A percentile compares a stretch with the other conserved stretches of the same genome.
These are phyloP conservation scores for Tachycineta bicolor DNA, from an alignment of 2,113 vertebrate genomes.

Conservation along the genomic window DNA sequence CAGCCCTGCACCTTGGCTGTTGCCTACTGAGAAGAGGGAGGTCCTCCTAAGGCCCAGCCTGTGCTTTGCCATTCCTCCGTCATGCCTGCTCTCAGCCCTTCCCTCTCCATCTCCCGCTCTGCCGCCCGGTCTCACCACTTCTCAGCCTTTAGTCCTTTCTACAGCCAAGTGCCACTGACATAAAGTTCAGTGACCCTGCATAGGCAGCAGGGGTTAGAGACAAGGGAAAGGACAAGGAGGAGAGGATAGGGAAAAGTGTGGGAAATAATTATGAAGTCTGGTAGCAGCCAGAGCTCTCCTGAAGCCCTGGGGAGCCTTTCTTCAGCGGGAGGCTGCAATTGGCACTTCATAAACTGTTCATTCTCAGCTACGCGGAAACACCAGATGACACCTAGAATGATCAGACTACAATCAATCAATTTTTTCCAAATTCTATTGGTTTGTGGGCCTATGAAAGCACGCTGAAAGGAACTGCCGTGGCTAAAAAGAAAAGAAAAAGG, in stretches of 20 bases:
- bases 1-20: accelerated
- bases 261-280: slow-evolving; percentile 59
- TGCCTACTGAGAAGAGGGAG: not conserved
- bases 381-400: slow-evolving; percentile 64
- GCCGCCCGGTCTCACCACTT: not conserved
- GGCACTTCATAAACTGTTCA: slow-evolving; percentile 75
- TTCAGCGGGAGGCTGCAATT: slow-evolving; percentile 64
- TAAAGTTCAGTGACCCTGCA: slow-evolving; percentile 44
- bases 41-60: not conserved
- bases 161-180: slow-evolving; percentile 21
- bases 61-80: not conserved
- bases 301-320: slow-evolving; percentile 66
- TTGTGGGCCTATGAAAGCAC: slow-evolving; percentile 34
- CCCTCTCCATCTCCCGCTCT: not conserved
- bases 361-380: slow-evolving; percentile 64
- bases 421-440: slow-evolving; percentile 58
- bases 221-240: slow-evolving; percentile 16
- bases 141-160: not conserved
- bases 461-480: not conserved
- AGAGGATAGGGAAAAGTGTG: slow-evolving; percentile 25
- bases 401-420: slow-evolving; percentile 75
- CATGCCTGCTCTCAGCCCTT: not conserved
- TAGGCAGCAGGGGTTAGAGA: not conserved
- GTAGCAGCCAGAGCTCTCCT: slow-evolving; percentile 37
- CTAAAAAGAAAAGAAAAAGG: slow-evolving; percentile 12